These are phyloP conservation scores for Ceryle rudis DNA, from an alignment of 2,797 vertebrate species.

Conservation along the genomic window DNA sequence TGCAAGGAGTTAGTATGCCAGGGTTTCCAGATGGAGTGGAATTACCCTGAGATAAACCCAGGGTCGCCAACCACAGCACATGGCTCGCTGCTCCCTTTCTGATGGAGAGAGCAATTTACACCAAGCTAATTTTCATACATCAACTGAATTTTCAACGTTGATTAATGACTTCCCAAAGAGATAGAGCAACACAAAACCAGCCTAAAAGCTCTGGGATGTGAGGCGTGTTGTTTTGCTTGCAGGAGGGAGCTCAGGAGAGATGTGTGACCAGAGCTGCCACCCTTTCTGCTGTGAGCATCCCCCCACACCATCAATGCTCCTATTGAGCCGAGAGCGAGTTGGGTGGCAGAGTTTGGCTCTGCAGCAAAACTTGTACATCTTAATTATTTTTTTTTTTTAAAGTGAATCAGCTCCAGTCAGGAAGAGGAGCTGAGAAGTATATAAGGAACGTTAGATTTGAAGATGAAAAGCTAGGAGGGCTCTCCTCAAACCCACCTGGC, in stretches of 20 bases:
- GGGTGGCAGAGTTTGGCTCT: constrained; percentile 21
- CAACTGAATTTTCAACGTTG: background rate
- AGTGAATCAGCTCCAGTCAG: background rate
- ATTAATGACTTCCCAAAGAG: background rate
- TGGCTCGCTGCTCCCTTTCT: background rate
- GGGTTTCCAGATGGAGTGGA: background rate
- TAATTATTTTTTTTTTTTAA: background rate
- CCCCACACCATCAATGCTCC: constrained; percentile 1
- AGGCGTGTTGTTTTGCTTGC: background rate
- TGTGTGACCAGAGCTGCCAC: background rate
- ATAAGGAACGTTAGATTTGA: background rate
- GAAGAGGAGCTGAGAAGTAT: background rate
- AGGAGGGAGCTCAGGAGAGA: background rate
- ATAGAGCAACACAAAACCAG: background rate
- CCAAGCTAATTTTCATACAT: background rate
- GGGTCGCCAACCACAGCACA: background rate
- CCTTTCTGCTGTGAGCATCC: background rate
- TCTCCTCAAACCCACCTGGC: background rate
- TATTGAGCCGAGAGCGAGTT: background rate
- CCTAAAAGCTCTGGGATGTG: background rate
- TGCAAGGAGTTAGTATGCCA: background rate
- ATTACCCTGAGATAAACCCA: background rate
- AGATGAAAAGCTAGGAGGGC: background rate
- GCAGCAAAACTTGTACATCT: background rate
- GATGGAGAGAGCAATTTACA: background rate